A percentile compares a stretch with the other conserved stretches of the same genome.
Evolutionary conservation across 2,113 vertebrate species (phyloP).

Genomic region (Fukomys damarensis): DNA sequence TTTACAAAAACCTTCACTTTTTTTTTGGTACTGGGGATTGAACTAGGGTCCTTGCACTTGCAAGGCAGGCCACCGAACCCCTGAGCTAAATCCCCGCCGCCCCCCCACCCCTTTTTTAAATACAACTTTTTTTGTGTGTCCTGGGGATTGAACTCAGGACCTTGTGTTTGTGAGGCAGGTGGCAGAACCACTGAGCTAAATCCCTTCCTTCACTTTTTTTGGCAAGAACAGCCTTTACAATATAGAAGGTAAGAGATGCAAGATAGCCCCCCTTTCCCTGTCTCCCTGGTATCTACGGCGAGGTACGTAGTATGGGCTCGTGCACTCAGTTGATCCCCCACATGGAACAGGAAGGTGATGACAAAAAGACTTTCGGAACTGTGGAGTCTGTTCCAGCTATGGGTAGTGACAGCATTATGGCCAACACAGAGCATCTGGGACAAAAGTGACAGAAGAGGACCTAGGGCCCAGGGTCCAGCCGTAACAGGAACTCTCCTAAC

Average conservation of each 20-base stretch:
- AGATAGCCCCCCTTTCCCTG: not conserved
- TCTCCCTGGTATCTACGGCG: not conserved
- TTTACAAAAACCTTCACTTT: not conserved
- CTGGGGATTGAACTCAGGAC: too few relatives aligned
- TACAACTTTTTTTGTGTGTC: too few relatives aligned
- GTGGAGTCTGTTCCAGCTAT: too few relatives aligned
- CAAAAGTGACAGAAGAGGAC: not conserved
- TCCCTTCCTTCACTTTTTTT: not conserved
- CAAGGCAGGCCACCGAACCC: too few relatives aligned
- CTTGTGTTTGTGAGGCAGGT: too few relatives aligned
- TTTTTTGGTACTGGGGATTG: too few relatives aligned
- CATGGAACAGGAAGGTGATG: not conserved
- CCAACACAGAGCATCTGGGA: not conserved
- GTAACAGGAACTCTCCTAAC: not conserved
- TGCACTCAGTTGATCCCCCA: not conserved
- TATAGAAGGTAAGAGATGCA: not conserved
- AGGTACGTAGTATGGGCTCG: not conserved
- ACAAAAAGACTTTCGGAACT: not conserved
- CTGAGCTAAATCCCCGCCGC: too few relatives aligned
- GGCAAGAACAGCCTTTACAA: not conserved
- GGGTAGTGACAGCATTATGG: rapidly evolving
- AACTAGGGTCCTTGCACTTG: too few relatives aligned
- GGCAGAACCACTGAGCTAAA: too few relatives aligned
- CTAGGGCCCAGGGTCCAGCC: not conserved
- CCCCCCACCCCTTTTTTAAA: too few relatives aligned